phyloP scores from a whole-genome alignment of 2,113 vertebrate species.

The Symphodus melops region DNA sequence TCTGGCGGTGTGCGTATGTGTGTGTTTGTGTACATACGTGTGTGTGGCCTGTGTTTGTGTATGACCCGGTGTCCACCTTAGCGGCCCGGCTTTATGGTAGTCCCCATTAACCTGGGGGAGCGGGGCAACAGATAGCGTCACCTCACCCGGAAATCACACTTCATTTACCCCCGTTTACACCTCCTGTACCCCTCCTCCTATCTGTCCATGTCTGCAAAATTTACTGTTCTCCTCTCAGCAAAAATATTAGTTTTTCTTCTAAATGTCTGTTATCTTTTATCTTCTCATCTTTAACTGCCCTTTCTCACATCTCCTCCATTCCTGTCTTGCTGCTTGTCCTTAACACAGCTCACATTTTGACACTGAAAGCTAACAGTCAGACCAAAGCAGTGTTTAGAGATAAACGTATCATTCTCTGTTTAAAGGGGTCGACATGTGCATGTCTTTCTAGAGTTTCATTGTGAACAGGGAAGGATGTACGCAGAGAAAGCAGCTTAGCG shows the following conservation, averaged over 20 bases:
- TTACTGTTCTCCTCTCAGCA: background rate
- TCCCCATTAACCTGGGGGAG: slow-evolving; percentile 76
- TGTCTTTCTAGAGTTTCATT: background rate
- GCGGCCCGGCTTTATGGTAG: slow-evolving; percentile 75
- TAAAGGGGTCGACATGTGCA: background rate
- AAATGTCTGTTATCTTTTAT: background rate
- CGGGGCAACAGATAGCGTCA: slow-evolving; percentile 73
- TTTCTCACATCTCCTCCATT: background rate
- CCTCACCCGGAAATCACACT: slow-evolving; percentile 69
- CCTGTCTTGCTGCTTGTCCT: too few relatives aligned
- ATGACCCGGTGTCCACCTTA: slow-evolving; percentile 68
- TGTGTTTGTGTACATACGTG: slow-evolving; percentile 49
- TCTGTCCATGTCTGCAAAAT: background rate
- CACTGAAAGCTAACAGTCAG: too few relatives aligned
- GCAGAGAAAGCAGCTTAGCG: background rate
- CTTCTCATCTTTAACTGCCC: background rate
- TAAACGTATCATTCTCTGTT: background rate
- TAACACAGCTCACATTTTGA: too few relatives aligned
- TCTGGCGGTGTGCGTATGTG: slow-evolving; percentile 39
- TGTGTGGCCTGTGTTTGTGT: slow-evolving; percentile 43
- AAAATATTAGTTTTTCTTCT: background rate
- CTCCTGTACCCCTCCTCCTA: slow-evolving; percentile 22
- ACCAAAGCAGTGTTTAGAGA: too few relatives aligned
- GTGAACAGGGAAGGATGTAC: background rate
- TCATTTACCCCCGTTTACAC: slow-evolving; percentile 67